Percentiles rank a stretch among this genome's conserved stretches.
These are phyloP conservation scores for Drosophila yooni DNA, from an alignment of 2,888 invertebrate species.

Conservation along the genomic window DNA sequence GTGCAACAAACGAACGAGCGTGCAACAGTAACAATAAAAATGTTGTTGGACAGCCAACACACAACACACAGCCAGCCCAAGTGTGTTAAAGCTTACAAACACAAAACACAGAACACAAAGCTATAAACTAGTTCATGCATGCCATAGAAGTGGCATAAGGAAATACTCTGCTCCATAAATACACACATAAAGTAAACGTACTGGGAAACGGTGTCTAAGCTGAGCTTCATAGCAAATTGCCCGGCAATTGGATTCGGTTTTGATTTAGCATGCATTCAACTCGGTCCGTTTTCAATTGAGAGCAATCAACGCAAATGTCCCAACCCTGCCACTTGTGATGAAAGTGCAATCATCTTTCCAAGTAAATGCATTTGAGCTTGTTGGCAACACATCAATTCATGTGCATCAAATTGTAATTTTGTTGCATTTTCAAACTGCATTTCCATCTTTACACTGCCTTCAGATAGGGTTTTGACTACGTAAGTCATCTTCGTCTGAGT, in stretches of 20 bases:
- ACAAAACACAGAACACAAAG: background rate
- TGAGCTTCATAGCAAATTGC: slow-evolving; percentile 32
- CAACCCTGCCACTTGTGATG: slow-evolving; percentile 12
- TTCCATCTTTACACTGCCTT: background rate
- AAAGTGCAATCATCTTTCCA: slow-evolving; percentile 22
- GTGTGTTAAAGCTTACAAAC: slow-evolving; percentile 6
- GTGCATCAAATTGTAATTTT: background rate
- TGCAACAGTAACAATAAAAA: slow-evolving; percentile 19
- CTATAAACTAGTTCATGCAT: background rate
- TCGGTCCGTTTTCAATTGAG: slow-evolving; percentile 49
- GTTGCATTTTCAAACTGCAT: background rate
- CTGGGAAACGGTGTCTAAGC: slow-evolving; percentile 11
- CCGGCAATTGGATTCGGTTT: slow-evolving; percentile 55
- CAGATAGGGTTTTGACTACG: background rate
- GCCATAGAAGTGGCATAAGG: slow-evolving; percentile 11
- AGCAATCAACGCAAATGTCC: slow-evolving; percentile 52
- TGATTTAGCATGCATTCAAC: slow-evolving; percentile 54
- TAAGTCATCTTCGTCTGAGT: background rate
- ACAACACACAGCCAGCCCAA: slow-evolving; percentile 10
- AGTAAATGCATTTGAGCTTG: slow-evolving; percentile 24
- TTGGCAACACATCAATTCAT: slow-evolving; percentile 6
- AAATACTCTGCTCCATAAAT: slow-evolving; percentile 9
- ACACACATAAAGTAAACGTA: background rate
- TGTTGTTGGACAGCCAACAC: slow-evolving; percentile 7
- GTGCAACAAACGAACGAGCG: slow-evolving; percentile 4